A percentile compares a stretch with the other conserved stretches of the same genome.
Conservation (phyloP, 2,888 invertebrate genomes). For the Lepidocyrtinus sp. region DNA sequence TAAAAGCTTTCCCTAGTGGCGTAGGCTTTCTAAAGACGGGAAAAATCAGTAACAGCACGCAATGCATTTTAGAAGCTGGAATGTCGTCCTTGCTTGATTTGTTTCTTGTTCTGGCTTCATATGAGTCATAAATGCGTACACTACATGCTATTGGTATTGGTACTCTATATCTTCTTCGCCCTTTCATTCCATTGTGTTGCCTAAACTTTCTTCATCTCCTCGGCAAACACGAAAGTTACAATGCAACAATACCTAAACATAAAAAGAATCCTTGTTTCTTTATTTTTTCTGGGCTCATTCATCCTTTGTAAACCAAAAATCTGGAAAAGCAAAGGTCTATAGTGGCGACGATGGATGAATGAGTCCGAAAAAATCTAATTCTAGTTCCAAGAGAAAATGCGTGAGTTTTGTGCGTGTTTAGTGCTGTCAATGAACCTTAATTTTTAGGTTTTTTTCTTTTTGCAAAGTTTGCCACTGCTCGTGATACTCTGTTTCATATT, state of each 20-base stretch:
- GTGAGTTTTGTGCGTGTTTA: slow-evolving; percentile 10
- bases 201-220: neutral
- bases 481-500: slow-evolving; percentile 9
- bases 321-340: neutral
- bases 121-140: slow-evolving; percentile 5
- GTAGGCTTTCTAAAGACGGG: neutral
- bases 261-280: slow-evolving; percentile 22
- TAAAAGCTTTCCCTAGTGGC: slow-evolving; percentile 7
- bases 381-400: neutral
- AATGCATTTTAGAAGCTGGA: slow-evolving; percentile 10
- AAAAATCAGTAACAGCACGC: slow-evolving; percentile 9
- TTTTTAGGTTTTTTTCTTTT: neutral
- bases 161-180: slow-evolving; percentile 7
- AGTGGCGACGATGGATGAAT: slow-evolving; percentile 5
- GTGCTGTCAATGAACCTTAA: slow-evolving; percentile 3
- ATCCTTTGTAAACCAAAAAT: neutral
- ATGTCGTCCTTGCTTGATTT: slow-evolving; percentile 16
- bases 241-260: slow-evolving; percentile 5
- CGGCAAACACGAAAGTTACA: neutral
- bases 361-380: slow-evolving; percentile 7
- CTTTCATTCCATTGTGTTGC: slow-evolving; percentile 9
- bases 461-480: neutral
- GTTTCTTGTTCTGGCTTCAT: too few relatives aligned
- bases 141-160: too few relatives aligned
- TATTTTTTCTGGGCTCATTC: slow-evolving; percentile 36